phyloP scores from a whole-genome alignment of 2,888 invertebrate genomes.

The Cerastoderma edule region DNA sequence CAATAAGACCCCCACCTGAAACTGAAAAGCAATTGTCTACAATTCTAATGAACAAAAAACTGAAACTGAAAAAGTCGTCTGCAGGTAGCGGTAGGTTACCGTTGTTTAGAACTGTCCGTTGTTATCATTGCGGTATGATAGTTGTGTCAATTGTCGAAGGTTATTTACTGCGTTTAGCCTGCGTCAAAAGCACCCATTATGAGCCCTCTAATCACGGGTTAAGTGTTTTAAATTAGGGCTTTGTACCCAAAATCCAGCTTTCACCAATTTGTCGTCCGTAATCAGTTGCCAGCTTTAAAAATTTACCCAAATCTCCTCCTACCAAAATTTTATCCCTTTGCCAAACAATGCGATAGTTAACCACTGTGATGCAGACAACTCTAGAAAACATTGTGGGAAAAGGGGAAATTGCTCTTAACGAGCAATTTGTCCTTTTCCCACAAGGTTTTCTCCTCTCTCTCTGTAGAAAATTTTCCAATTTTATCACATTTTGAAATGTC shows the following conservation, averaged over 20 bases:
- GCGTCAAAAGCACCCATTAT: conserved; percentile 3
- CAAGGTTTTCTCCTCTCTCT: conserved; percentile 12
- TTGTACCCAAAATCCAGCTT: conserved; percentile 12
- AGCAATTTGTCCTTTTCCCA: conserved; percentile 4
- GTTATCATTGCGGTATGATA: no score
- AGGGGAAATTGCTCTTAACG: neutral
- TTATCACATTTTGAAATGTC: no score
- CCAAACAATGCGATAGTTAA: no score
- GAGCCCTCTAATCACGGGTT: conserved; percentile 12
- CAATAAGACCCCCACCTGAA: no score
- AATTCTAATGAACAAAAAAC: no score
- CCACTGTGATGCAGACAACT: neutral
- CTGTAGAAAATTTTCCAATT: no score
- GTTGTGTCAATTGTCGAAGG: neutral
- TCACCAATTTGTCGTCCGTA: neutral
- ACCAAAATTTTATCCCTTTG: neutral
- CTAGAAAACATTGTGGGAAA: conserved; percentile 9
- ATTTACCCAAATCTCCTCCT: no score
- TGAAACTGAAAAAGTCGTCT: no score
- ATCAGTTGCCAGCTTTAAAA: no score
- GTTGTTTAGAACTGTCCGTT: no score
- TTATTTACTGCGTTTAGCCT: conserved; percentile 8
- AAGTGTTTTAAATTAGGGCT: conserved; percentile 12
- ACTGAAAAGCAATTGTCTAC: no score
- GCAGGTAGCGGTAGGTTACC: no score